These are phyloP conservation scores for Holotrichia oblita DNA, from an alignment of 1,140 invertebrate species.

Conservation along the genomic window DNA sequence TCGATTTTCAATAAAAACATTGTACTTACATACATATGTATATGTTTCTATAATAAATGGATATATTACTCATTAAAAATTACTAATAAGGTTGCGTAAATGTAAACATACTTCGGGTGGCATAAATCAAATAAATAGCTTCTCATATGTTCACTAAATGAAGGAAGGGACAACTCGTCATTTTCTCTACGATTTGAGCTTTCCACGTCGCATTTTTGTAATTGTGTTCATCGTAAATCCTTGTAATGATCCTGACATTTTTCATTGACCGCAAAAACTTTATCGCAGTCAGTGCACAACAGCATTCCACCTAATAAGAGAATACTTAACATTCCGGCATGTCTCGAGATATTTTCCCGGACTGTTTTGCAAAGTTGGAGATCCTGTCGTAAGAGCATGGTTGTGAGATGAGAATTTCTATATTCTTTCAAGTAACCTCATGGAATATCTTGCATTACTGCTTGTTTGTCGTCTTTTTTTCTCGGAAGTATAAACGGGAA, in stretches of 20 bases:
- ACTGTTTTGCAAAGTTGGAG: slow-evolving; percentile 4
- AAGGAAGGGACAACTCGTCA: not conserved
- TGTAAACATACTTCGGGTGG: too few species aligned
- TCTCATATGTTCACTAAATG: too few species aligned
- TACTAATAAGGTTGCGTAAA: too few species aligned
- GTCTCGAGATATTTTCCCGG: not conserved
- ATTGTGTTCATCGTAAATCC: not conserved
- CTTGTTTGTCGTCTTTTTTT: not conserved
- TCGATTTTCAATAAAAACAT: not conserved
- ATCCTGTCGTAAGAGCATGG: not conserved
- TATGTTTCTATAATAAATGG: too few species aligned
- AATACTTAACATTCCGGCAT: slow-evolving; percentile 6
- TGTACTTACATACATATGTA: not conserved
- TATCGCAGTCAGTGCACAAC: not conserved
- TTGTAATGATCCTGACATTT: slow-evolving; percentile 7
- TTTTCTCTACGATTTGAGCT: not conserved
- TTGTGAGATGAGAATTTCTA: not conserved
- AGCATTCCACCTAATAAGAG: slow-evolving; percentile 6
- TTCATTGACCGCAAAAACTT: slow-evolving; percentile 11
- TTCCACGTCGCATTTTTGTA: not conserved
- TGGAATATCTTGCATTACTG: not conserved
- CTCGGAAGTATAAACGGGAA: not conserved
- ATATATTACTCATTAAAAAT: too few species aligned
- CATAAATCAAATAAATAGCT: too few species aligned
- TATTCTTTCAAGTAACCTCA: not conserved